Conservation (phyloP, 1,140 invertebrate species). For the Mamestra configurata region DNA sequence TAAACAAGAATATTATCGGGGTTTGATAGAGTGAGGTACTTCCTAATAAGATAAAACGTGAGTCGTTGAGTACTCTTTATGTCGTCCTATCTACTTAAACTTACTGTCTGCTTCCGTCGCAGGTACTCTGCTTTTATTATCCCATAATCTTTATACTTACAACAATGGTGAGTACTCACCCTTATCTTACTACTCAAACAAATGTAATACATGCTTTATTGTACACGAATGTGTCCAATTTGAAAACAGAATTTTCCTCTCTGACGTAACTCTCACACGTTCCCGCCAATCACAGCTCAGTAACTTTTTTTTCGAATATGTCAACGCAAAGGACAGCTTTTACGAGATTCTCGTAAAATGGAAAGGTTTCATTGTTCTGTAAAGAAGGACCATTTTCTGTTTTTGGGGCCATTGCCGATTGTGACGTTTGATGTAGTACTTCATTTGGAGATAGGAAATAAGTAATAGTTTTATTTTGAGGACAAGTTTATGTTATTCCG, state of each 20-base stretch:
- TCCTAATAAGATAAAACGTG: background rate
- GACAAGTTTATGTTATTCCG: too few relatives aligned
- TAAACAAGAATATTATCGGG: background rate
- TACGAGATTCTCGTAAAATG: conserved; percentile 55
- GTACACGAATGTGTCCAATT: background rate
- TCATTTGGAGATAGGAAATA: background rate
- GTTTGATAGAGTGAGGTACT: background rate
- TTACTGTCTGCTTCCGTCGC: background rate
- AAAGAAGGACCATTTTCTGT: conserved; percentile 36
- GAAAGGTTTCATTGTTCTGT: conserved; percentile 51
- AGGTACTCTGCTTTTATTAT: conserved; percentile 5
- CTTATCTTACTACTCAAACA: background rate
- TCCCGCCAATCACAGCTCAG: conserved; percentile 28
- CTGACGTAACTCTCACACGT: background rate
- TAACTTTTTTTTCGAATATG: conserved; percentile 27
- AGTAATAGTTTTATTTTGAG: background rate
- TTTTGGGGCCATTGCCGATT: background rate
- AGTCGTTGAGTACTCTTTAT: background rate
- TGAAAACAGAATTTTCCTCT: background rate
- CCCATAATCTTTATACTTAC: conserved; percentile 17
- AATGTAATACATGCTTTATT: background rate
- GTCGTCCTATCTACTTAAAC: background rate
- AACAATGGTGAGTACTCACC: background rate
- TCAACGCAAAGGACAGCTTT: conserved; percentile 37
- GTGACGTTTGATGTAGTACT: background rate